These are phyloP conservation scores for Eucidaris tribuloides DNA, from an alignment of 35 echinoderm and acorn worm species.

Conservation along the genomic window DNA sequence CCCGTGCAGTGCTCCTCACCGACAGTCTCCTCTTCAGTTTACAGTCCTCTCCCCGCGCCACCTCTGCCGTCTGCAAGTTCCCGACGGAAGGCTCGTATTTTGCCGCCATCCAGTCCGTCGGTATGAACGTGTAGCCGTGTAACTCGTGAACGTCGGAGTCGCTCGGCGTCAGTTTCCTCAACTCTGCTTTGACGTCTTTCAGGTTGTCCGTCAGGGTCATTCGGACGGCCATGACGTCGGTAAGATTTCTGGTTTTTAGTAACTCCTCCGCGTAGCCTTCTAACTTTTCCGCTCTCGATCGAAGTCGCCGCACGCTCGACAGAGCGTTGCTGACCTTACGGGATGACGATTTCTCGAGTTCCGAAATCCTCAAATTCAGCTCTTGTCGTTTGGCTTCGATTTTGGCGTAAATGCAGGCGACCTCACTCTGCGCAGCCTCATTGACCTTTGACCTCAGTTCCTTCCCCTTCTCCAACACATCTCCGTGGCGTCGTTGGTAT, in stretches of 20 bases:
- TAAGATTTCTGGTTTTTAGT: neutral
- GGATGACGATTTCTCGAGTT: neutral
- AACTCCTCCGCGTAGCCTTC: constrained; percentile 10
- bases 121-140: neutral
- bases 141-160: neutral
- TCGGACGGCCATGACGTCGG: neutral
- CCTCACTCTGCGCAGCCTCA: neutral
- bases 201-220: neutral
- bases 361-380: neutral
- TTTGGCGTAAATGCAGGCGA: constrained; percentile 14
- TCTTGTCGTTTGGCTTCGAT: constrained; percentile 4
- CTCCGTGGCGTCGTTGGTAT: neutral
- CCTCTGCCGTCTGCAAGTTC: too few species aligned
- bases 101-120: constrained; percentile 4
- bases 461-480: neutral
- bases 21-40: too few species aligned
- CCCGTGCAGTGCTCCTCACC: too few species aligned
- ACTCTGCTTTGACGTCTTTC: neutral
- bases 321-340: neutral
- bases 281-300: neutral
- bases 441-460: constrained; percentile 1
- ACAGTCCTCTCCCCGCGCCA: too few species aligned
- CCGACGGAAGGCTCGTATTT: neutral
- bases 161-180: neutral
- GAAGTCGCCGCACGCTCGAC: neutral